These are phyloP conservation scores for Hydraecia micacea DNA, from an alignment of 2,888 invertebrate genomes.

Conservation along the genomic window DNA sequence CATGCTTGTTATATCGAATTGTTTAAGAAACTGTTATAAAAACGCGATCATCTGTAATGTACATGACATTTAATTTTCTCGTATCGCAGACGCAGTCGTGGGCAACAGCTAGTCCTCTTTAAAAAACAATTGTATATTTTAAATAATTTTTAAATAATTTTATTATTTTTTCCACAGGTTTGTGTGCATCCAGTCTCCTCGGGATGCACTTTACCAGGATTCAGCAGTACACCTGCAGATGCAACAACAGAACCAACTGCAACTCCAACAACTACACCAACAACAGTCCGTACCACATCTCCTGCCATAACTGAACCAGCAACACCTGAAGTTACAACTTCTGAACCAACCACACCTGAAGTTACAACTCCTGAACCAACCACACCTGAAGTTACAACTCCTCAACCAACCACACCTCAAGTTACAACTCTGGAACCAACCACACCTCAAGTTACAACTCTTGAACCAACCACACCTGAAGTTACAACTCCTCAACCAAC, in stretches of 20 bases:
- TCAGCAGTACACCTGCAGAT: neutral
- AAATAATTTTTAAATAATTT: too few relatives aligned
- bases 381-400: slow-evolving; percentile 11
- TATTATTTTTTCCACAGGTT: slow-evolving; percentile 66
- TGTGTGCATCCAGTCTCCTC: slow-evolving; percentile 72
- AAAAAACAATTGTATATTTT: neutral
- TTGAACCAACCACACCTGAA: slow-evolving; percentile 14
- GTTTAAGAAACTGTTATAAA: too few relatives aligned
- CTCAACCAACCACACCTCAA: slow-evolving; percentile 44
- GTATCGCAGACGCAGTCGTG: neutral
- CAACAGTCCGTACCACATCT: too few relatives aligned
- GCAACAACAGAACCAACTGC: slow-evolving; percentile 37
- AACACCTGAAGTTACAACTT: slow-evolving; percentile 25
- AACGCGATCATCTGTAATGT: too few relatives aligned
- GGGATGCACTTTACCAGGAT: slow-evolving; percentile 72
- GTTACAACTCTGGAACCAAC: slow-evolving; percentile 2
- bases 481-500: slow-evolving; percentile 22
- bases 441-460: slow-evolving; percentile 8
- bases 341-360: neutral
- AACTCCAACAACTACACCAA: neutral
- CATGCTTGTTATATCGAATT: neutral
- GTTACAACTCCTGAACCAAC: slow-evolving; percentile 15
- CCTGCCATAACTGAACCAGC: too few relatives aligned
- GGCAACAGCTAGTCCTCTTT: neutral
- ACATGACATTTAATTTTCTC: neutral